A percentile compares a stretch with the other conserved stretches of the same genome.
These are phyloP conservation scores for Drosophila ananassae DNA, from an alignment of 1,140 invertebrate genomes.

Conservation along the genomic window DNA sequence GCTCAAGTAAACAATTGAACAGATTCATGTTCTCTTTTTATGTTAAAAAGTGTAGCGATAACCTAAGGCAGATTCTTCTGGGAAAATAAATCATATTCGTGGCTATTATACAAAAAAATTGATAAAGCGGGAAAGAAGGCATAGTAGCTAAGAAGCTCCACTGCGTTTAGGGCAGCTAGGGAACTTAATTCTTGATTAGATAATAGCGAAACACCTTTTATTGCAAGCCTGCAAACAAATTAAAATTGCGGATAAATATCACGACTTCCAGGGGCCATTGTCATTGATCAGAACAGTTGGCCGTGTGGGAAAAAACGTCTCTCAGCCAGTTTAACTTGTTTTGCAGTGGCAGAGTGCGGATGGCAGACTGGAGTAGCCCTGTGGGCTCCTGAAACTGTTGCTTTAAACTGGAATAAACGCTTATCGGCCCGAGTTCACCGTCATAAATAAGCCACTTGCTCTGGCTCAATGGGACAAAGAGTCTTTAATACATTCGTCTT, in stretches of 20 bases:
- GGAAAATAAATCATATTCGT: neutral
- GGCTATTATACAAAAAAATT: too few species aligned
- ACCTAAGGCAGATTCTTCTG: neutral
- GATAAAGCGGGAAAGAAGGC: too few species aligned
- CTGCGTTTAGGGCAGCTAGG: neutral
- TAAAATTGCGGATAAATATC: constrained; percentile 5
- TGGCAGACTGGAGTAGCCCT: too few species aligned
- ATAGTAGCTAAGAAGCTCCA: neutral
- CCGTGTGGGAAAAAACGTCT: constrained; percentile 37
- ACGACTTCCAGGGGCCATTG: constrained; percentile 22
- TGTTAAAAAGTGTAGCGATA: neutral
- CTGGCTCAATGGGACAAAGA: constrained; percentile 16
- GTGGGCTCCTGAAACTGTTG: constrained; percentile 16
- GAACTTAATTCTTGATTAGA: neutral
- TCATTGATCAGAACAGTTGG: constrained; percentile 36
- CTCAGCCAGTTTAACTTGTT: constrained; percentile 65
- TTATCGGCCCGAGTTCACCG: neutral
- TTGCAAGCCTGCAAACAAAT: neutral
- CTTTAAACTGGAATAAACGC: constrained; percentile 44
- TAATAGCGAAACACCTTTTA: constrained; percentile 2
- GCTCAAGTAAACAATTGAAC: neutral
- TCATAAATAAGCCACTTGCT: constrained; percentile 35
- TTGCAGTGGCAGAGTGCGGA: constrained; percentile 14
- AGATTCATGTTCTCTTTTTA: neutral
- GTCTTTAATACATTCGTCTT: constrained; percentile 23